These are phyloP conservation scores for Fissipunctia ypsillon DNA, from an alignment of 2,888 invertebrate species.

Conservation along the genomic window DNA sequence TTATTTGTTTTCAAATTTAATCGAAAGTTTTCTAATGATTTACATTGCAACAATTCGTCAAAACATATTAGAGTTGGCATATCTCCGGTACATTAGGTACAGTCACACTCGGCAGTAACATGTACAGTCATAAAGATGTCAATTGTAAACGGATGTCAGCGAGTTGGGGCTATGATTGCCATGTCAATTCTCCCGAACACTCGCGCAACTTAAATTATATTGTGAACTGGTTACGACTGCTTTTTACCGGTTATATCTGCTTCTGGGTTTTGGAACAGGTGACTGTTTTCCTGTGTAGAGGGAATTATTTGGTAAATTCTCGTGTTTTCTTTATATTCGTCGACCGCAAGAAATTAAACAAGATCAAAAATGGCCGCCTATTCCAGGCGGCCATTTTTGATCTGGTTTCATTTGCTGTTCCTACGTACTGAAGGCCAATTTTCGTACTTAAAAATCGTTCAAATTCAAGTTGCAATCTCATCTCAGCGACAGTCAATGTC, in stretches of 20 bases:
- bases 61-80: conserved; percentile 22
- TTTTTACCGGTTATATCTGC: conserved; percentile 46
- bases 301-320: neutral
- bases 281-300: neutral
- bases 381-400: neutral
- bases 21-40: neutral
- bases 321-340: neutral
- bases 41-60: conserved; percentile 40
- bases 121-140: conserved; percentile 84
- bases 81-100: conserved; percentile 40
- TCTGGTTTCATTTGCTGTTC: neutral
- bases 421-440: too few relatives aligned
- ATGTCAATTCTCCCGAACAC: conserved; percentile 64
- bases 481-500: too few relatives aligned
- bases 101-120: conserved; percentile 59
- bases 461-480: too few relatives aligned
- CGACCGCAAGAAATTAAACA: too few relatives aligned
- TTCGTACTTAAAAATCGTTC: too few relatives aligned
- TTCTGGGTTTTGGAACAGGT: conserved; percentile 26
- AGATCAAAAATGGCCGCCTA: too few relatives aligned
- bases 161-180: conserved; percentile 69
- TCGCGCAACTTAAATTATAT: conserved; percentile 53
- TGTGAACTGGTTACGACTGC: conserved; percentile 37
- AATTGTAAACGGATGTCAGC: conserved; percentile 80
- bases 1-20: neutral